phyloP scores from a whole-genome alignment of 2,113 vertebrate species.

The Thryonomys swinderianus region DNA sequence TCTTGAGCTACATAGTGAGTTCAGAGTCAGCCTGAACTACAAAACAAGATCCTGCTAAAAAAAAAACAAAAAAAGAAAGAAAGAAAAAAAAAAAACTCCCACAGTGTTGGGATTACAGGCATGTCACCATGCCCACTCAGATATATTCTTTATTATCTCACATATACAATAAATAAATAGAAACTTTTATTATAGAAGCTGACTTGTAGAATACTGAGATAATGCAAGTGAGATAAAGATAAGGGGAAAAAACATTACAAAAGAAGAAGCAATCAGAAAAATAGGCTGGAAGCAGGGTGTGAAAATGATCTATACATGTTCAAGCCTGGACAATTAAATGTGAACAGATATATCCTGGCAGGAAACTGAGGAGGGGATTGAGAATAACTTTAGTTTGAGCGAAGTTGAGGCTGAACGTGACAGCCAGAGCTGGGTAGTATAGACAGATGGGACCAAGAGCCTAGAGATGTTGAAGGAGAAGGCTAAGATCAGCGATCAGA shows the following conservation, averaged over 20 bases:
- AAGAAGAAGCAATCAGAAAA: not conserved
- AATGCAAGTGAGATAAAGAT: not conserved
- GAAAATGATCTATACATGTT: not conserved
- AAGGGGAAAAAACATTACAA: not conserved
- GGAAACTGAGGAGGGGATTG: not conserved
- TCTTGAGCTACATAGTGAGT: no score
- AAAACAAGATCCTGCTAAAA: no score
- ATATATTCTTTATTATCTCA: constrained; percentile 22
- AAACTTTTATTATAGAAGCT: constrained; percentile 52
- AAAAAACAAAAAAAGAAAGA: no score
- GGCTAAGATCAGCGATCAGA: not conserved
- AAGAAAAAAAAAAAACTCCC: not conserved
- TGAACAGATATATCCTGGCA: not conserved
- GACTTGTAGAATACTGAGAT: not conserved
- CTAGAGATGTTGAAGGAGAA: not conserved
- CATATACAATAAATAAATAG: constrained; percentile 36
- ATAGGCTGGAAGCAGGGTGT: not conserved
- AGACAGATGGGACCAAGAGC: not conserved
- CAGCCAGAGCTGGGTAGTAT: not conserved
- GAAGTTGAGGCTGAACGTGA: not conserved
- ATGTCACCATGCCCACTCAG: not conserved
- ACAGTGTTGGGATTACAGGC: not conserved
- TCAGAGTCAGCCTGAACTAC: no score
- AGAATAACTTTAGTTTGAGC: constrained; percentile 1
- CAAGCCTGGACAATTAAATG: not conserved